Base-by-base conservation (phyloP, 2,888 invertebrate genomes). In the Hesperia comma region DNA sequence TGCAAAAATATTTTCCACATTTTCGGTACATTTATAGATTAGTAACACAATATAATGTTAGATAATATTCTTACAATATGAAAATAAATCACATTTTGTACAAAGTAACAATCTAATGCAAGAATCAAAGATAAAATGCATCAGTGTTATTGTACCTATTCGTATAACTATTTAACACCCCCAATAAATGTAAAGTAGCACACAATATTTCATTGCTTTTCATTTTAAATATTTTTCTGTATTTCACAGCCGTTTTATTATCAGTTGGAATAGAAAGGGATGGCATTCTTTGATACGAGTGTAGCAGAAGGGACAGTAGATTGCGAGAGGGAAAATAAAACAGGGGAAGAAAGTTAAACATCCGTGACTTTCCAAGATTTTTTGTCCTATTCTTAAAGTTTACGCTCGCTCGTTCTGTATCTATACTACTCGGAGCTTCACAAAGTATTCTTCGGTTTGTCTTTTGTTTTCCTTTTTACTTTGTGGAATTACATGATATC, bases 361-460 rank as follows among this genome's bases (percentile, higher is more conserved):
- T 89, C 93, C 92, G 92, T 93, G 93, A 93, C 93, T 92, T 92
- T 92, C 90, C 87, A 92, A 92, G 90, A 89, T 90, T 92, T 91
- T 91, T 89, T 81, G 84, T 81, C 86, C 87, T 90, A 90, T 90
- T 92, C 92, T 91, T 88, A 88, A 91, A 90, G 77, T 90, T 91
- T 88, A 88, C 86, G 85, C 81, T 81, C 77, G 76, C 79, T 72
- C 77, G 77, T 76, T 78, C 78, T 81, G 83, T 84, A 77, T 80
- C 81, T 79, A 85, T 33, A 54, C 15, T n/a, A 53, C 6, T 32
- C 53, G 84, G 87, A 84, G 21, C 26, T 51, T 21, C 83, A 87
- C 86, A 86, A 86, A 87, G 80, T 85, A 82, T 81, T 88, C 86
- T 84, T 80, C 82, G 84, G 88, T 89, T 85, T 83, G 81, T 82